phyloP scores from a whole-genome alignment of 2,113 vertebrate species.

The Nesogale talazaci region DNA sequence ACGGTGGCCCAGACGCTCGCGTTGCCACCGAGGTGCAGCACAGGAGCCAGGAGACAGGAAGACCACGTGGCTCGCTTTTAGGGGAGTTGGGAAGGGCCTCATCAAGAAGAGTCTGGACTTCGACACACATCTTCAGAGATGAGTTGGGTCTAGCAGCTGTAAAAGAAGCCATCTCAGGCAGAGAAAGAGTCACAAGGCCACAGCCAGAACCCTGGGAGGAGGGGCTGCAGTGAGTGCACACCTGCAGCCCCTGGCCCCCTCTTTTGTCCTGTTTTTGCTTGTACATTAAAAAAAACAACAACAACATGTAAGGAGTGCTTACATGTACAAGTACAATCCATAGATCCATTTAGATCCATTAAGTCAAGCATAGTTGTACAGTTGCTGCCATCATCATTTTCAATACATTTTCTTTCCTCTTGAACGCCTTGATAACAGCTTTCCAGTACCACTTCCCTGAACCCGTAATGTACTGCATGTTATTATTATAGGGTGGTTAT shows the following conservation, averaged over 20 bases:
- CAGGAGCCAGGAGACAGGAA: not conserved
- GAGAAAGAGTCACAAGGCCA: not conserved
- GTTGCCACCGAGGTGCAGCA: rapidly evolving
- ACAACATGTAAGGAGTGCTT: no score
- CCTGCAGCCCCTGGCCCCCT: not conserved
- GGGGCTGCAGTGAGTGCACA: not conserved
- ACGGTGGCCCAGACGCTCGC: not conserved
- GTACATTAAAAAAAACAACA: no score
- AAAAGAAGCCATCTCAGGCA: not conserved
- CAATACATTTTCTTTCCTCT: no score
- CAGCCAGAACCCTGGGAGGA: not conserved
- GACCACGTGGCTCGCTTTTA: not conserved
- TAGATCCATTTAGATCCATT: no score
- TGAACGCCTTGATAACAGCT: no score
- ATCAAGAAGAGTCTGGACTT: not conserved
- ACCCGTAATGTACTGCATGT: no score
- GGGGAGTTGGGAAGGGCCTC: not conserved
- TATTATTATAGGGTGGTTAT: no score
- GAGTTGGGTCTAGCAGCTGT: not conserved
- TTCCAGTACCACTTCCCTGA: no score
- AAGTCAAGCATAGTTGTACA: no score
- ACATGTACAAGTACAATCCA: no score
- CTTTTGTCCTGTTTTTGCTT: no score
- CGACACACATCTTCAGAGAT: not conserved
- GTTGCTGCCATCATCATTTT: no score